phyloP scores from a whole-genome alignment of 1,140 invertebrate genomes.

The Reticulitermes speratus region DNA sequence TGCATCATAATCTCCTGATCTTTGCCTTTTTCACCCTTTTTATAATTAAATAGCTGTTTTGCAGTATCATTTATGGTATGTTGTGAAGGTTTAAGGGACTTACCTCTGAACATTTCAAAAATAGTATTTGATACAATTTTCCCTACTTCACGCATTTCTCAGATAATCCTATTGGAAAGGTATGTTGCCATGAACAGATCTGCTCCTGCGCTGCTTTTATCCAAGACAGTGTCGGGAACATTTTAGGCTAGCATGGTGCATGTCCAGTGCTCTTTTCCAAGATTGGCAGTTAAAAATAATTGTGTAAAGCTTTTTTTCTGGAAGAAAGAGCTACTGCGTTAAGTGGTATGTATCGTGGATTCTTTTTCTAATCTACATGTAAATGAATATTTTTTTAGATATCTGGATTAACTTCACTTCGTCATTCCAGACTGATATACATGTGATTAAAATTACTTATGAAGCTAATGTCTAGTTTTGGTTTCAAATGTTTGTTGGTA shows the following conservation, averaged over 20 bases:
- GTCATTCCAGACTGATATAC: slow-evolving; percentile 1
- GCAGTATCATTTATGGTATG: neutral
- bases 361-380: neutral
- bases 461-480: neutral
- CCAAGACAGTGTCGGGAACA: neutral
- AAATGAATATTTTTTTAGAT: slow-evolving; percentile 8
- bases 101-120: neutral
- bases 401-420: neutral
- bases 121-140: neutral
- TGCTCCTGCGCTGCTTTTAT: neutral
- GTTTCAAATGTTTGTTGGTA: slow-evolving; percentile 7
- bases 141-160: neutral
- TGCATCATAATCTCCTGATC: neutral
- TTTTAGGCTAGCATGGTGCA: neutral
- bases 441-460: slow-evolving; percentile 11
- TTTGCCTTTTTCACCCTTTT: neutral
- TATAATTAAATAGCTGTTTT: neutral
- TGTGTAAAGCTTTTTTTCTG: neutral
- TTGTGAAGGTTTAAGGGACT: neutral
- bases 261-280: neutral
- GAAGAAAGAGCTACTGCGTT: neutral
- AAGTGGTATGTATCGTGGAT: neutral
- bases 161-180: neutral
- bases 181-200: neutral
- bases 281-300: neutral